Evolutionary conservation across 2,113 vertebrate genomes (phyloP), one percentile per base, ranked within the genome.

Genomic region (Cynopterus brachyotis): DNA sequence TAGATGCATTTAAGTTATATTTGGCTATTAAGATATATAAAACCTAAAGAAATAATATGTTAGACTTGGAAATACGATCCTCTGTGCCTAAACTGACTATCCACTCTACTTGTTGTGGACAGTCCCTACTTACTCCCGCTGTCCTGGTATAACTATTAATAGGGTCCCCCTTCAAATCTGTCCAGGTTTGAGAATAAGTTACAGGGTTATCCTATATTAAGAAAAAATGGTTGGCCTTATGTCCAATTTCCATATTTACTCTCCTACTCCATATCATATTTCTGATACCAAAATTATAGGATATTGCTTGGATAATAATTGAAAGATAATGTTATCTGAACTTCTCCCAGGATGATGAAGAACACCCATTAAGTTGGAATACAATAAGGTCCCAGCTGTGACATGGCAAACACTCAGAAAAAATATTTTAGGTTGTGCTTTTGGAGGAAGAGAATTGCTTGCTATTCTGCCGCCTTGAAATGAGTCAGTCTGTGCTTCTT

Each of bases 31-130:
- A 62, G 24, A 45, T 20, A 82, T 47, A 62, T 9, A 57, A 87
- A 53, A 76, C 42, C 28, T 84, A 81, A 91, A 91, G 8, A 93
- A 70, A n/a, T 19, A 53, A 35, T 55, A 62, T 64, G 40, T 89
- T 55, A 82, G 22, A 45, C 45, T 86, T 86, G 83, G 15, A 83
- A 90, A 85, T 91, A 45, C 0, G 0, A 42, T 72, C 66, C 26
- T 47, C 35, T 32, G 42, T 59, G 81, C 42, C 24, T 70, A 81
- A 91, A 42, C 5, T 73, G 47, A 83, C 28, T 32, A 11, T 69
- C 35, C 0, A 0, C 37, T 3, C 26, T 2, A 62, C 30, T 59
- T 86, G 13, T 4, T 16, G 7, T 20, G 37, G 16, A 35, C 5
- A 45, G 28, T 45, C 45, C 24, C n/a, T 66, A 45, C 66, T 93